Evolutionary conservation across 2,113 vertebrate species (phyloP).

Genomic region (Salvator merianae): DNA sequence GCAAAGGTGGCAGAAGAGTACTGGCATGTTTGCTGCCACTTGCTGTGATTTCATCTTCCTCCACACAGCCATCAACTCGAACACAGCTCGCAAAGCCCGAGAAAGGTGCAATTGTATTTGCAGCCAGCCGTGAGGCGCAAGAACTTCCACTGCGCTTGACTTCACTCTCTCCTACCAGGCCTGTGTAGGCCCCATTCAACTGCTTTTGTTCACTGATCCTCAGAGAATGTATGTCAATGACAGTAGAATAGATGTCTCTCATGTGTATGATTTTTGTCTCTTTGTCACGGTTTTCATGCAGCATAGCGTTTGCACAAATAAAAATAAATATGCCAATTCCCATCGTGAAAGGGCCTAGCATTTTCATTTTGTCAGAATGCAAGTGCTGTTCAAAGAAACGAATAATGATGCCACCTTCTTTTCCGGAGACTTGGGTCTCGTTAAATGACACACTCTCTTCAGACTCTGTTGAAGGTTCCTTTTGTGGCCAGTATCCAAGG

Average conservation of each 20-base stretch:
- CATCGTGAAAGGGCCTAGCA: slow-evolving; percentile 98
- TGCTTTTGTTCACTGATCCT: slow-evolving; percentile 88
- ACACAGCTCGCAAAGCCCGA: slow-evolving; percentile 74
- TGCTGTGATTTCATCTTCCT: slow-evolving; percentile 82
- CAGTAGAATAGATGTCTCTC: slow-evolving; percentile 98
- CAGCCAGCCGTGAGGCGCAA: slow-evolving; percentile 78
- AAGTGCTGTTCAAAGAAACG: slow-evolving; percentile 92
- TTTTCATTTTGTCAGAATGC: slow-evolving; percentile 97
- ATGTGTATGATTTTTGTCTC: slow-evolving; percentile 99
- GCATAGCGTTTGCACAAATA: slow-evolving; percentile 96
- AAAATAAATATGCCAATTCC: slow-evolving; percentile 99
- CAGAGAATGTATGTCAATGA: slow-evolving; percentile 95
- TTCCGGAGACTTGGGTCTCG: slow-evolving; percentile 66
- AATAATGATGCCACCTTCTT: slow-evolving; percentile 76
- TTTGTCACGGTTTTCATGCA: slow-evolving; percentile 96
- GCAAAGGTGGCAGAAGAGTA: slow-evolving; percentile 83
- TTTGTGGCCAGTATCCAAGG: slow-evolving; percentile 96
- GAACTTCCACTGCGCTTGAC: slow-evolving; percentile 73
- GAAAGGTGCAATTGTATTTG: slow-evolving; percentile 82
- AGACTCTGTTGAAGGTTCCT: slow-evolving; percentile 69
- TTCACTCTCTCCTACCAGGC: slow-evolving; percentile 75
- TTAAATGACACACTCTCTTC: slow-evolving; percentile 70
- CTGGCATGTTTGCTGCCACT: slow-evolving; percentile 74
- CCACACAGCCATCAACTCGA: slow-evolving; percentile 79
- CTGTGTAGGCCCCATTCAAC: slow-evolving; percentile 75